Evolutionary conservation across 2,113 vertebrate genomes (phyloP), one percentile per base, ranked within the genome.

Genomic region (Ia io): DNA sequence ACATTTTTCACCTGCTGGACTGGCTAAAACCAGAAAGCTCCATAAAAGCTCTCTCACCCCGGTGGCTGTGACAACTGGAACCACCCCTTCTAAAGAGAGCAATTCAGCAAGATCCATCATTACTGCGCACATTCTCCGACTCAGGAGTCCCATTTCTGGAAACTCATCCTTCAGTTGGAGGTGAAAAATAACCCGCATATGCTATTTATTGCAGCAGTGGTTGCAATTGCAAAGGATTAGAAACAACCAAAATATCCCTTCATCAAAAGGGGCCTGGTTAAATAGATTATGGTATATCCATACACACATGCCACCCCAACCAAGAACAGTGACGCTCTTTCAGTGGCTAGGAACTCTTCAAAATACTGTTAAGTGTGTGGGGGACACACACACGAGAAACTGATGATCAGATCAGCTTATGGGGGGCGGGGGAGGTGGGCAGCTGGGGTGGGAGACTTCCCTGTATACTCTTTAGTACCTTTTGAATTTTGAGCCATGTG

Each of bases 331-430:
- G 35, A 82, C 0, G 9, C 37, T 35, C 53, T 40, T 59, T 49
- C 40, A 44, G 77, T 16, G 30, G 32, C 35, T 25, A 6, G 2
- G 40, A 63, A 23, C 40, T 40, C 37, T 37, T 83, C 14, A 59
- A 82, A 59, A 77, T 63, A 63, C 61, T 30, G 25, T 61, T 59
- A 30, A 63, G 61, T n/a, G n/a, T n/a, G n/a, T n/a, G n/a, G n/a
- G n/a, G n/a, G n/a, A n/a, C n/a, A 25, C 0, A 69, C 13, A 35
- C 22, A 25, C 0, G 3, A 28, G 76, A 83, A 71, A 16, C 25
- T 6, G 56, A 76, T 28, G 63, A 32, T 6, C 12, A 65, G 76
- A 59, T n/a, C n/a, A 61, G 17, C 10, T 8, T 80, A 65, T 49
- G 51, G 25, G 28, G 53, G 4, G 25, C 12, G 32, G 30, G 37